phyloP scores from a whole-genome alignment of 2,113 vertebrate species.

The Charadrius vociferus region DNA sequence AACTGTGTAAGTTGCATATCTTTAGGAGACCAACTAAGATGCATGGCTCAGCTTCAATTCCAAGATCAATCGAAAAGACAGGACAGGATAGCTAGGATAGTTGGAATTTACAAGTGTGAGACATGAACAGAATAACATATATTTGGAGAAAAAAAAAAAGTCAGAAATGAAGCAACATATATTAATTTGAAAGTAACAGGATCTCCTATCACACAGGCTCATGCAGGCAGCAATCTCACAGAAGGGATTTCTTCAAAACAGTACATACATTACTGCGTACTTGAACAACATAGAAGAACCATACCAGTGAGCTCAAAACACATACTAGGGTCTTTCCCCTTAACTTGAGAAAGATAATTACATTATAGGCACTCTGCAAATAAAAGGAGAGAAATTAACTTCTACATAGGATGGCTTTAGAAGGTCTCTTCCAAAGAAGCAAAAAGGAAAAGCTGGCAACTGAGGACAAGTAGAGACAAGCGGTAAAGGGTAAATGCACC shows the following conservation, averaged over 20 bases:
- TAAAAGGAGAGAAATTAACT: background rate
- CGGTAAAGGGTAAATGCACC: background rate
- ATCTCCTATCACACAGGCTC: background rate
- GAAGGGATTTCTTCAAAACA: background rate
- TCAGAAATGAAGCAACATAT: background rate
- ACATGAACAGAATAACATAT: background rate
- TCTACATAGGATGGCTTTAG: background rate
- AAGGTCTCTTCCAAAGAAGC: background rate
- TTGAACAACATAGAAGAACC: background rate
- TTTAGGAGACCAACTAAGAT: background rate
- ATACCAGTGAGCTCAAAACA: background rate
- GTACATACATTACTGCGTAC: accelerated
- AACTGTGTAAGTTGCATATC: background rate
- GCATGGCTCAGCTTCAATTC: background rate
- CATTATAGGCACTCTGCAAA: background rate
- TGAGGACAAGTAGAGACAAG: background rate
- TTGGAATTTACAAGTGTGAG: background rate
- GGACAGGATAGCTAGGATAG: background rate
- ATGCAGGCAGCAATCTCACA: background rate
- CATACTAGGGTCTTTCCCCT: background rate
- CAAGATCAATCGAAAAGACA: background rate
- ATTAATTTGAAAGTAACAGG: background rate
- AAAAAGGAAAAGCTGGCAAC: background rate
- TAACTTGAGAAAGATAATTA: background rate
- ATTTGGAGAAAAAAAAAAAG: background rate